Evolutionary conservation across 2,113 vertebrate species (phyloP).

Genomic region (Lagopus leucura): DNA sequence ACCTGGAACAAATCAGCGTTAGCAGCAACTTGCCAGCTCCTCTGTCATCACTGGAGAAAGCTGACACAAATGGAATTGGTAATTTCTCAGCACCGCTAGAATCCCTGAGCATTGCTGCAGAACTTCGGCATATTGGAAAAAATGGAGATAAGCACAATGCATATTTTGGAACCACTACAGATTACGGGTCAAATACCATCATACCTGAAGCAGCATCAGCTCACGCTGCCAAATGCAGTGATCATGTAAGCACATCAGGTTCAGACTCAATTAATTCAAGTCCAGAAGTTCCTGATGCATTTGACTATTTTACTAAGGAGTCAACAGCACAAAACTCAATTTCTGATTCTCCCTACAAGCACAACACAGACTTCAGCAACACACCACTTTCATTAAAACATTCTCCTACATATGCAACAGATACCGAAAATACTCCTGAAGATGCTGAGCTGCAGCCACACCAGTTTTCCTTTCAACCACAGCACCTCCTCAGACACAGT

Average conservation of each 20-base stretch:
- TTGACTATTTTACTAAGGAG: background rate
- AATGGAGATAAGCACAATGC: background rate
- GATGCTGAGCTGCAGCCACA: background rate
- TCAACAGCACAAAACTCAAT: background rate
- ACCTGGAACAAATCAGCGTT: background rate
- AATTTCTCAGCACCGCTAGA: background rate
- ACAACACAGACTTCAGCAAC: background rate
- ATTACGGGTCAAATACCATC: background rate
- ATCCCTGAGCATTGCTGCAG: background rate
- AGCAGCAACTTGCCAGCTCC: background rate
- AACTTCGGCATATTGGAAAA: background rate
- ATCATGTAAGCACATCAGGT: fast-evolving
- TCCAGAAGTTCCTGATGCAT: background rate
- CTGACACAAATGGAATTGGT: background rate
- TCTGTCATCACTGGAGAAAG: fast-evolving
- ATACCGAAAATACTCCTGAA: background rate
- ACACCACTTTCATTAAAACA: fast-evolving
- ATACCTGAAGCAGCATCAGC: background rate
- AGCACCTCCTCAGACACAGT: background rate
- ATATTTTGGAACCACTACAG: background rate
- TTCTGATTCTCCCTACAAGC: background rate
- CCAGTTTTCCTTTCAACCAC: background rate
- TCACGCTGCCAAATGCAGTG: fast-evolving
- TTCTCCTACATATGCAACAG: background rate
- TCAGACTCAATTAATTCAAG: background rate